A percentile compares a stretch with the other conserved stretches of the same genome.
Conservation (phyloP, 2,888 invertebrate genomes). For the Urechis unicinctus region DNA sequence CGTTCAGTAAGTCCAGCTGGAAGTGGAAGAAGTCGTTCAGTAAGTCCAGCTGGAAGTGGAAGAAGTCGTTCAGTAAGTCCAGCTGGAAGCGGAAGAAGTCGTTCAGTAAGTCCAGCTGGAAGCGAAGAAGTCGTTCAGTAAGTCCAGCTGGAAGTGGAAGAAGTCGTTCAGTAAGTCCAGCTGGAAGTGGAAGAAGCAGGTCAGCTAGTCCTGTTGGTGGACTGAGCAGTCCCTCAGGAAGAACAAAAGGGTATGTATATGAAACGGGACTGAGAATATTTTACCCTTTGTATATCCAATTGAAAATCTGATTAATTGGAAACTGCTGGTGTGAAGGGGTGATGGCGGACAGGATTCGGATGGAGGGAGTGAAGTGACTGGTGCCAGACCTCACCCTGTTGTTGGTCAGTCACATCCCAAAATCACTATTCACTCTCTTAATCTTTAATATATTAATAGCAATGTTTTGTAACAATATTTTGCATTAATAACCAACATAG, state of each 20-base stretch:
- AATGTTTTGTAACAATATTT: too few relatives aligned
- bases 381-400: background rate
- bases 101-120: background rate
- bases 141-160: background rate
- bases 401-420: too few relatives aligned
- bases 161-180: background rate
- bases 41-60: too few relatives aligned
- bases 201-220: background rate
- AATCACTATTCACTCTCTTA: too few relatives aligned
- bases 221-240: conserved; percentile 6
- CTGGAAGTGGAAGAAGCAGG: background rate
- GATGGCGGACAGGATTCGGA: too few relatives aligned
- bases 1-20: background rate
- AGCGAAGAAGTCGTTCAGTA: background rate
- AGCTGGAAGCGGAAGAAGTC: background rate
- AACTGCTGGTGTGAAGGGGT: too few relatives aligned
- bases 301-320: too few relatives aligned
- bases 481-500: too few relatives aligned
- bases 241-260: background rate
- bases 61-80: background rate
- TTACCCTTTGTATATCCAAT: too few relatives aligned
- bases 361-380: too few relatives aligned
- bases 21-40: background rate
- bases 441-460: too few relatives aligned
- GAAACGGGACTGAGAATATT: conserved; percentile 1